A percentile compares a stretch with the other conserved stretches of the same genome.
Evolutionary conservation across 2,888 invertebrate species (phyloP).

Genomic region (Pseudeuparius sepicola): DNA sequence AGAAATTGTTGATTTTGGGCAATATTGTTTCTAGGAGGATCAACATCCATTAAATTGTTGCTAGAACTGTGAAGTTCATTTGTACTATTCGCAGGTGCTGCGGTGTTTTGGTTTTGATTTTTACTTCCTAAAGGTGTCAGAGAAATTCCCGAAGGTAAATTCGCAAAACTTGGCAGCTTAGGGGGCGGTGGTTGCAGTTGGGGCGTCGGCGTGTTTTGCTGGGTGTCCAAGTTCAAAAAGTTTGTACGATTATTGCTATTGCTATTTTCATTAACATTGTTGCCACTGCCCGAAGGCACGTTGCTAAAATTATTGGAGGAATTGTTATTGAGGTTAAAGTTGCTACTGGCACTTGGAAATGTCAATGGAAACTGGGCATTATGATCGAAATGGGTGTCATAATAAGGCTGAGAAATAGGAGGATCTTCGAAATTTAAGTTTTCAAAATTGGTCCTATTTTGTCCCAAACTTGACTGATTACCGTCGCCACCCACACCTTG

Average conservation of each 20-base stretch:
- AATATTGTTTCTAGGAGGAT: constrained; percentile 14
- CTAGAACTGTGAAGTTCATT: background rate
- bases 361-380: constrained; percentile 24
- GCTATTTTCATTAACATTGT: constrained; percentile 1
- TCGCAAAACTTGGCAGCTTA: constrained; percentile 18
- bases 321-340: constrained; percentile 22
- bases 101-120: background rate
- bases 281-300: no score
- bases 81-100: constrained; percentile 3
- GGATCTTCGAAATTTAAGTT: no score
- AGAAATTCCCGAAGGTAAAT: constrained; percentile 25
- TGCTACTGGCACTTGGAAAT: constrained; percentile 21
- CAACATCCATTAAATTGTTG: constrained; percentile 19
- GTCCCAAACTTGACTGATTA: background rate
- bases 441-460: no score
- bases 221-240: constrained; percentile 25
- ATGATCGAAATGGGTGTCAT: constrained; percentile 26
- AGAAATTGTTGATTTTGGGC: no score
- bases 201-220: constrained; percentile 19
- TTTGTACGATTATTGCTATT: constrained; percentile 16
- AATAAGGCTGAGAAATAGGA: constrained; percentile 24
- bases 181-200: no score
- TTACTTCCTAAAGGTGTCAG: constrained; percentile 18
- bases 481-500: background rate
- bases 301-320: no score